Evolutionary conservation across 2,888 invertebrate genomes (phyloP).

Genomic region (Apodemia duryi): DNA sequence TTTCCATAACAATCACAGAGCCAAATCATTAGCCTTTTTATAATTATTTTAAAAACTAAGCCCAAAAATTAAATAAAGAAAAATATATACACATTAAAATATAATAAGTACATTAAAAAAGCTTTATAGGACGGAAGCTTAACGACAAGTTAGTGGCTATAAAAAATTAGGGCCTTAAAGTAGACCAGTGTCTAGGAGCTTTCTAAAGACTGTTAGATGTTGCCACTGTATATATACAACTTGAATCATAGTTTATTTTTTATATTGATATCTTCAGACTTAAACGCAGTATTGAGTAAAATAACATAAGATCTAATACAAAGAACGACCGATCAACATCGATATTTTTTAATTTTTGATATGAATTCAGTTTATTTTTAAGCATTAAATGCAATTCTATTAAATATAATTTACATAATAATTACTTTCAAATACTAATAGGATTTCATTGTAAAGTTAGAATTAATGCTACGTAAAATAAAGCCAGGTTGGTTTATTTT

Average conservation of each 20-base stretch:
- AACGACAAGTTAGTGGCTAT: constrained; percentile 33
- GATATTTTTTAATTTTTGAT: constrained; percentile 5
- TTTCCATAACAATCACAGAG: constrained; percentile 33
- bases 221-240: not conserved
- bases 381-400: constrained; percentile 11
- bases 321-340: not conserved
- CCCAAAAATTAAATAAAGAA: constrained; percentile 16
- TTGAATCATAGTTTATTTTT: not conserved
- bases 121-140: constrained; percentile 48
- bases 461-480: not conserved
- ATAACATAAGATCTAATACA: not conserved
- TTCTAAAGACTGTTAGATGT: not conserved
- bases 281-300: not conserved
- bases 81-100: constrained; percentile 21
- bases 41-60: constrained; percentile 17
- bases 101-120: constrained; percentile 26
- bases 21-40: constrained; percentile 27
- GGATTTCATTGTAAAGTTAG: not conserved
- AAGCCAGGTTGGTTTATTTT: too few relatives aligned
- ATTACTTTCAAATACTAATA: constrained; percentile 4
- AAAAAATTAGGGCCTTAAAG: constrained; percentile 9
- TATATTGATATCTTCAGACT: not conserved
- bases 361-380: constrained; percentile 8
- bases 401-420: constrained; percentile 3
- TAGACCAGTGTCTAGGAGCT: not conserved